Base-by-base conservation (phyloP, 2,113 vertebrate species). In the Peromyscus maniculatus region DNA sequence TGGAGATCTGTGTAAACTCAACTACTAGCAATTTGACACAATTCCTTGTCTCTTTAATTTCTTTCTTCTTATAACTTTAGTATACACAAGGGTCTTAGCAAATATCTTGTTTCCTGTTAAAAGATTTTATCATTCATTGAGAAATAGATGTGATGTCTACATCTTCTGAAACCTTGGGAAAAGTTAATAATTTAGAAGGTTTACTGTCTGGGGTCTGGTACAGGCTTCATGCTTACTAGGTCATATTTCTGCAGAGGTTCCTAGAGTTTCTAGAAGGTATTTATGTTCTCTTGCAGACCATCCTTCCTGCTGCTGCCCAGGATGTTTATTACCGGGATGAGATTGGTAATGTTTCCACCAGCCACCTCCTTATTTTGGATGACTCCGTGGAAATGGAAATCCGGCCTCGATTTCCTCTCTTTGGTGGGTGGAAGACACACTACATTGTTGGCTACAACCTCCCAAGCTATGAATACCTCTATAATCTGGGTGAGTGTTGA, bases 341-440 rank as follows among this genome's bases (percentile, higher is more conserved):
- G 98, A 99, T 99, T 0, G 99, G 99, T 36, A 99, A 99, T 97
- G 99, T 99, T 97, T 99, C 99, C 95, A 99, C 99, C 97, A 99
- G 99, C 97, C 99, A 99, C 96, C 98, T 99, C 89, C 99, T 99
- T 80, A 97, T 99, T 84, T 98, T 99, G 97, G 99, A 99, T 78
- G 99, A 99, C 98, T 99, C 99, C 0, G 99, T 99, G 36, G 99
- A 99, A 98, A 99, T 99, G 98, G 99, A 99, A 97, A 99, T 99
- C 97, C 99, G 99, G 46, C 99, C 99, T 28, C 99, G 99, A 24
- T 99, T 99, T 96, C 99, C 99, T 0, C 99, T 99, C 49, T 99
- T 99, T 80, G 99, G 99, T 13, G 99, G 99, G 24, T 99, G 99
- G 99, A 99, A 99, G 98, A 99, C 99, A 3, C 99, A 99, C 96